Evolutionary conservation across 2,888 invertebrate genomes (phyloP).

Genomic region (Cabera pusaria): DNA sequence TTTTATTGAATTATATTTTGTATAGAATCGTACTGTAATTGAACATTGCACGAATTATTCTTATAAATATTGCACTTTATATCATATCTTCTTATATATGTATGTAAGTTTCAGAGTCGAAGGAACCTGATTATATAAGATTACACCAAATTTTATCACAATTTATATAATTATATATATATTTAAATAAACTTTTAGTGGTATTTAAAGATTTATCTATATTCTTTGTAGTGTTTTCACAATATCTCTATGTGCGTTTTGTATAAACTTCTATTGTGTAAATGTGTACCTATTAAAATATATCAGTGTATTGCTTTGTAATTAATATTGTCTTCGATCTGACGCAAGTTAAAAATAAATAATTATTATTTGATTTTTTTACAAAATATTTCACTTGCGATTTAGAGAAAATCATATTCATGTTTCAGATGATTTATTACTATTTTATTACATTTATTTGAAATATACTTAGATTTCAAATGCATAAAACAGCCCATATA

Average conservation of each 20-base stretch:
- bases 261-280: constrained; percentile 12
- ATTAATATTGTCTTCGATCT: constrained; percentile 46
- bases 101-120: constrained; percentile 56
- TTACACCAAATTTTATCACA: too few species aligned
- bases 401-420: too few species aligned
- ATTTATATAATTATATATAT: too few species aligned
- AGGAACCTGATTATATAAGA: constrained; percentile 65
- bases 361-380: too few species aligned
- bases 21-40: constrained; percentile 1
- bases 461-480: too few species aligned
- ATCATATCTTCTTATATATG: constrained; percentile 5
- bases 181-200: too few species aligned
- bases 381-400: too few species aligned
- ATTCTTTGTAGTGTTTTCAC: constrained; percentile 41
- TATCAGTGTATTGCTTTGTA: constrained; percentile 17
- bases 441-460: too few species aligned
- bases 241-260: constrained; percentile 20
- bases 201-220: constrained; percentile 25
- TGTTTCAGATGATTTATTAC: too few species aligned
- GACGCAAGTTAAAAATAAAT: constrained; percentile 70
- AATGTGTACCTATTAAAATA: constrained; percentile 7
- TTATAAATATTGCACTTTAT: constrained; percentile 20
- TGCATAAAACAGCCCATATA: too few species aligned
- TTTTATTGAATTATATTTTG: constrained; percentile 36
- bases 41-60: constrained; percentile 10